A percentile compares a stretch with the other conserved stretches of the same genome.
These are phyloP conservation scores for Thysanoteuthis rhombus DNA, from an alignment of 2,888 invertebrate genomes.

Conservation along the genomic window DNA sequence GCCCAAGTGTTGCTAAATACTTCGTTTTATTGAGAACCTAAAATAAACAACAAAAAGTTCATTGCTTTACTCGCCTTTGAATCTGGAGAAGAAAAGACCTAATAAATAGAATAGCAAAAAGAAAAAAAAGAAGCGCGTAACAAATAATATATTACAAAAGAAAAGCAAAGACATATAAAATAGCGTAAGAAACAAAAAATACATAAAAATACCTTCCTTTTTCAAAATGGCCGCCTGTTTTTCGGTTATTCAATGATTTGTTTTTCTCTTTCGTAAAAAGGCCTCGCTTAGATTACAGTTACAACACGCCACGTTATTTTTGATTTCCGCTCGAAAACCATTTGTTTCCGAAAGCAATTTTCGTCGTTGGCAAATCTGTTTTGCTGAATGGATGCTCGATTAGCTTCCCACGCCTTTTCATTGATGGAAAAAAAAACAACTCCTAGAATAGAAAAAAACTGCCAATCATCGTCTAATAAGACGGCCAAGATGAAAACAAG, in stretches of 20 bases:
- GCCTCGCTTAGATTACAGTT: background rate
- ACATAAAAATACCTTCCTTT: background rate
- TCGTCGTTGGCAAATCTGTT: background rate
- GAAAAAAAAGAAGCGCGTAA: too few relatives aligned
- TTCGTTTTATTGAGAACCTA: too few relatives aligned
- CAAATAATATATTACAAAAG: too few relatives aligned
- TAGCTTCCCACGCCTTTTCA: background rate
- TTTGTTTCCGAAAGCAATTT: background rate
- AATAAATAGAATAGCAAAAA: too few relatives aligned
- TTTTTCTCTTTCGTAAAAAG: background rate
- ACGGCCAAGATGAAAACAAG: background rate
- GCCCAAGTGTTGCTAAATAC: too few relatives aligned
- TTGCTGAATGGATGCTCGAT: background rate
- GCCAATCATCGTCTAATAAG: conserved; percentile 12
- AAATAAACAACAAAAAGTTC: too few relatives aligned
- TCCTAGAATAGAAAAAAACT: background rate
- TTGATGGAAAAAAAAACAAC: background rate
- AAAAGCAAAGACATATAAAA: too few relatives aligned
- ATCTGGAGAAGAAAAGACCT: too few relatives aligned
- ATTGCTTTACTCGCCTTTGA: too few relatives aligned
- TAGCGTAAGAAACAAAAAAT: too few relatives aligned
- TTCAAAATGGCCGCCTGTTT: background rate
- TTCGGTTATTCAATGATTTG: background rate
- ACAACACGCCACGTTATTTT: background rate
- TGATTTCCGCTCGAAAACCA: background rate